A percentile compares a stretch with the other conserved stretches of the same genome.
Conservation (phyloP, 2,113 vertebrate species). For the Coryphaenoides rupestris region DNA sequence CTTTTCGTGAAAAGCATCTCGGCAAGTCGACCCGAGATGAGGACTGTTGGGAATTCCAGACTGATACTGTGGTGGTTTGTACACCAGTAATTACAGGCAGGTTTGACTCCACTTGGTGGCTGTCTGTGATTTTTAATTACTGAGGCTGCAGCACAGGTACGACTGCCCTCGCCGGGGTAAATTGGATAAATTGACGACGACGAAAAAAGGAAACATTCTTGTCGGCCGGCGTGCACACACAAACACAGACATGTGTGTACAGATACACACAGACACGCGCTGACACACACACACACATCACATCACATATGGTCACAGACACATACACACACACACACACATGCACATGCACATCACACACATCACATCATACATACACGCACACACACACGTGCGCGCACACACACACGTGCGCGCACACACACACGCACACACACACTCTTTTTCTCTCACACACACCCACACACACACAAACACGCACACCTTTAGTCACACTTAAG, state of each 20-base stretch:
- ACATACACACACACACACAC: too few relatives aligned
- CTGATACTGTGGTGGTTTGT: constrained; percentile 34
- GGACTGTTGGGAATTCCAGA: constrained; percentile 52
- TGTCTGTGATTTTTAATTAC: constrained; percentile 51
- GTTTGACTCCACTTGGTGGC: constrained; percentile 48
- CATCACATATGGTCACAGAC: too few relatives aligned
- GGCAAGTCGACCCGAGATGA: neutral
- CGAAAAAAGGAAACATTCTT: constrained; percentile 4
- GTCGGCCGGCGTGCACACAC: neutral
- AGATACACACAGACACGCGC: neutral
- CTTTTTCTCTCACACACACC: neutral
- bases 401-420: neutral
- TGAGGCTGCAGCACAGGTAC: constrained; percentile 19
- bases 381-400: neutral
- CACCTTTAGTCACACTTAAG: neutral
- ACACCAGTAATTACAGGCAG: constrained; percentile 56
- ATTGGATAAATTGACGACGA: constrained; percentile 1
- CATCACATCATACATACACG: neutral
- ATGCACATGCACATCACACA: too few relatives aligned
- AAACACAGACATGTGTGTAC: neutral
- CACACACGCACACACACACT: neutral
- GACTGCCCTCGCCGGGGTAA: constrained; percentile 10
- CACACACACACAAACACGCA: neutral
- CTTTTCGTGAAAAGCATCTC: neutral
- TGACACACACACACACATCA: neutral